Conservation (phyloP, 1,140 invertebrate genomes). For the Drosophila sucinea region DNA sequence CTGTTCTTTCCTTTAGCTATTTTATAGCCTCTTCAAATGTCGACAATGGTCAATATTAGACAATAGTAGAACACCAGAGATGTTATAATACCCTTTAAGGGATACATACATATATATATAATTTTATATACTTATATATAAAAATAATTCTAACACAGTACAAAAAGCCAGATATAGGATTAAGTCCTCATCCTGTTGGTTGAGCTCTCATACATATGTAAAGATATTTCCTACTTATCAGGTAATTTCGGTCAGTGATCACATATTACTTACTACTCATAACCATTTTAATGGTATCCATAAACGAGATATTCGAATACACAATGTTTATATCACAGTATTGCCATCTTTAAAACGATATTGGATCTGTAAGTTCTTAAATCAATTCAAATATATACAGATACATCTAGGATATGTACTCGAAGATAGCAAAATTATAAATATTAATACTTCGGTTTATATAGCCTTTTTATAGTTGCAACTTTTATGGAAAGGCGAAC, state of each 20-base stretch:
- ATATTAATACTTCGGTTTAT: too few relatives aligned
- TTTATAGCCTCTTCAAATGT: constrained; percentile 34
- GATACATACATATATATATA: neutral
- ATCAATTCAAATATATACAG: neutral
- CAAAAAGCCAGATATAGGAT: neutral
- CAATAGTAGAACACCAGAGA: neutral
- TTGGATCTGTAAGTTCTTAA: neutral
- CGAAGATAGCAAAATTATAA: too few relatives aligned
- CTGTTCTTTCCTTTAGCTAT: constrained; percentile 6
- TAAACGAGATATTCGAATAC: neutral
- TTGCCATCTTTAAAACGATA: neutral
- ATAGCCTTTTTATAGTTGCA: too few relatives aligned
- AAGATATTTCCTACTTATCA: constrained; percentile 2
- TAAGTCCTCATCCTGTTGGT: neutral
- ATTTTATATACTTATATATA: neutral
- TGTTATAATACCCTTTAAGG: neutral
- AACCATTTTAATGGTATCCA: neutral
- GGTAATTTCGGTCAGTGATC: neutral
- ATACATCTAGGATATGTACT: too few relatives aligned
- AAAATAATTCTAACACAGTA: constrained; percentile 3
- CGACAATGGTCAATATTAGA: neutral
- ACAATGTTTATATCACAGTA: neutral
- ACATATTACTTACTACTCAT: neutral
- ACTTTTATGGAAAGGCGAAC: too few relatives aligned
- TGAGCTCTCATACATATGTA: neutral